phyloP scores from a whole-genome alignment of 2,113 vertebrate genomes.

The Calidris pugnax region DNA sequence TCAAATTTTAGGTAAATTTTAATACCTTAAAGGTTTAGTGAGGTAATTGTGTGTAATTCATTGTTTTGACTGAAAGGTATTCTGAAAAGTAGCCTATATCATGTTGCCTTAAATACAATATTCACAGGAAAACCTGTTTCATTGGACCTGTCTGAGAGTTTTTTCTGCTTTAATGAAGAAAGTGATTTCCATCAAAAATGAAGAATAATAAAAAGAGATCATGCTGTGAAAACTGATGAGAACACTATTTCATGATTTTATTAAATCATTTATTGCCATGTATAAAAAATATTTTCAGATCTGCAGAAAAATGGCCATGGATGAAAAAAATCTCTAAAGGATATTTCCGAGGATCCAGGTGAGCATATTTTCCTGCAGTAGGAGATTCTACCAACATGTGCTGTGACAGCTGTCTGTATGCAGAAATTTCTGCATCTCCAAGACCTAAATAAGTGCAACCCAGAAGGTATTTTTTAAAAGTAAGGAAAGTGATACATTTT shows the following conservation, averaged over 20 bases:
- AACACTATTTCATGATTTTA: neutral
- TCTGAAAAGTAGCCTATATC: neutral
- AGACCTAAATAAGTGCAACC: neutral
- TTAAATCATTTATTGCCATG: slow-evolving; percentile 9
- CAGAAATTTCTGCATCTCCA: neutral
- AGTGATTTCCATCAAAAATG: slow-evolving; percentile 13
- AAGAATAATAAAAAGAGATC: neutral
- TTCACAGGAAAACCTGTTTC: neutral
- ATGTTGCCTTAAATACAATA: neutral
- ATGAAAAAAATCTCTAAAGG: slow-evolving; percentile 89
- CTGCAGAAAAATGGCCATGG: slow-evolving; percentile 93
- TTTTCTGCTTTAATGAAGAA: slow-evolving; percentile 2
- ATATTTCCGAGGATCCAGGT: slow-evolving; percentile 97
- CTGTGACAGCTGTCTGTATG: neutral
- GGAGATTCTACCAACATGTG: neutral
- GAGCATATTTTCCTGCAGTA: slow-evolving; percentile 15
- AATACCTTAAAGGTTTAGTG: neutral
- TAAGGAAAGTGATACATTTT: neutral
- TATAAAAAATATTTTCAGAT: slow-evolving; percentile 77
- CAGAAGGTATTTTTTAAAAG: neutral
- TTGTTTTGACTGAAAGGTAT: neutral
- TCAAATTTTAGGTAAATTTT: neutral
- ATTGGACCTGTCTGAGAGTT: neutral
- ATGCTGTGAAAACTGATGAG: slow-evolving; percentile 29
- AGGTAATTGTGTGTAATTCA: neutral